Evolutionary conservation across 1,140 invertebrate species (phyloP), one percentile per base, ranked within the genome.

Genomic region (Drosophila watanabei): DNA sequence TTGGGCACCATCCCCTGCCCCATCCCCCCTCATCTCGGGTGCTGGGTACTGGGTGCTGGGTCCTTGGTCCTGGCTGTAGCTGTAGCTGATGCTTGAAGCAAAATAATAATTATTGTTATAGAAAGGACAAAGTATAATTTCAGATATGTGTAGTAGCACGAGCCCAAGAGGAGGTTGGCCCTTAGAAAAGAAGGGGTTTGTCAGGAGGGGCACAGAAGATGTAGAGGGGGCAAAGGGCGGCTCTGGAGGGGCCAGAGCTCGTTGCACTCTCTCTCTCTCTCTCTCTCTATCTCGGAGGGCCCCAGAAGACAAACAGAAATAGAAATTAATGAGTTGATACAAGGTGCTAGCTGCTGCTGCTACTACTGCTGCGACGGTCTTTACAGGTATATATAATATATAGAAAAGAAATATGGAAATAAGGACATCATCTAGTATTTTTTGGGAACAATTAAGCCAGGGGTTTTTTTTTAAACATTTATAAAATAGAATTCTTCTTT

Each of bases 31-130:
- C 8, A 24, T 8, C 58, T 32, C 39, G 43, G 24, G 18, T 43
- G 45, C 45, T 49, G 59, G 72, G 33, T 77, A 8, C 41, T 48
- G 52, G 28, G 20, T 51, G 30, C 46, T 46, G 57, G 65, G 37
- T 79, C 57, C 28, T 59, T 62, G 51, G 52, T 76, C 56, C 46
- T 49, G 41, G 57, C 51, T 52, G 51, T 32, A 54, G 75, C 51
- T 79, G 60, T 58, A 66, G 82, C 46, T 80, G 84, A 87, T 90
- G 85, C 85, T 89, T 89, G 65, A 85, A 89, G 82, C 82, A 90
- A 89, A 89, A 89, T 89, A 89, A 89, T 89, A 89, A 89, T 89
- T 89, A 89, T 89, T 89, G 86, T 89, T 89, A 90, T 89, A 89
- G 86, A 89, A 89, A 90, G 86, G 82, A 89, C 86, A 89, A 89